phyloP scores from a whole-genome alignment of 2,888 invertebrate genomes.

The Spialia ferax region DNA sequence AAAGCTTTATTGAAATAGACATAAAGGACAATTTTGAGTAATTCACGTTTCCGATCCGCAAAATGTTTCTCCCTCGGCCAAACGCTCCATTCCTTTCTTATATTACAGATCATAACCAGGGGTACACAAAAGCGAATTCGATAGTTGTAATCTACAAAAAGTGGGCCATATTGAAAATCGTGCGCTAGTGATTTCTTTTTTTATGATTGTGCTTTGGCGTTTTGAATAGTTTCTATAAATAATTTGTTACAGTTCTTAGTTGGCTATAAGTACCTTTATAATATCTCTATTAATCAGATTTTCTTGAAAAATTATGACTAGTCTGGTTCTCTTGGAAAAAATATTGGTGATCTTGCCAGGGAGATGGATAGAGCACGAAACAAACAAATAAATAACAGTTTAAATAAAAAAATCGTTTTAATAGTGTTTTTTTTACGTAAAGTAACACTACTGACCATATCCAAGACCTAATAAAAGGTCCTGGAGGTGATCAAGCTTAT shows the following conservation, averaged over 20 bases:
- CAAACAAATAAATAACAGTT: no score
- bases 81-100: slow-evolving; percentile 44
- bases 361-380: no score
- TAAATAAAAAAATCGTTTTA: no score
- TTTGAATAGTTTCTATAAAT: slow-evolving; percentile 16
- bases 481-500: no score
- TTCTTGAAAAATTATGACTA: no score
- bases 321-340: no score
- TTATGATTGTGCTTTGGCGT: slow-evolving; percentile 23
- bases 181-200: slow-evolving; percentile 40
- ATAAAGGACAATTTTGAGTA: slow-evolving; percentile 20
- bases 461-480: background rate
- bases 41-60: background rate
- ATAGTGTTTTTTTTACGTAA: no score
- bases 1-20: slow-evolving; percentile 1
- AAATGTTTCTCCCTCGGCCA: slow-evolving; percentile 17
- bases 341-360: no score
- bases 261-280: no score
- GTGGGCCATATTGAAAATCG: slow-evolving; percentile 50
- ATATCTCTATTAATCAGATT: no score
- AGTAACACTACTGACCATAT: no score
- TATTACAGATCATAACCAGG: slow-evolving; percentile 53
- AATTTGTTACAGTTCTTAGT: slow-evolving; percentile 10
- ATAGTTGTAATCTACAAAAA: slow-evolving; percentile 52
- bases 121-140: slow-evolving; percentile 48